phyloP scores from a whole-genome alignment of 2,888 invertebrate genomes.

The Netelia virgata region DNA sequence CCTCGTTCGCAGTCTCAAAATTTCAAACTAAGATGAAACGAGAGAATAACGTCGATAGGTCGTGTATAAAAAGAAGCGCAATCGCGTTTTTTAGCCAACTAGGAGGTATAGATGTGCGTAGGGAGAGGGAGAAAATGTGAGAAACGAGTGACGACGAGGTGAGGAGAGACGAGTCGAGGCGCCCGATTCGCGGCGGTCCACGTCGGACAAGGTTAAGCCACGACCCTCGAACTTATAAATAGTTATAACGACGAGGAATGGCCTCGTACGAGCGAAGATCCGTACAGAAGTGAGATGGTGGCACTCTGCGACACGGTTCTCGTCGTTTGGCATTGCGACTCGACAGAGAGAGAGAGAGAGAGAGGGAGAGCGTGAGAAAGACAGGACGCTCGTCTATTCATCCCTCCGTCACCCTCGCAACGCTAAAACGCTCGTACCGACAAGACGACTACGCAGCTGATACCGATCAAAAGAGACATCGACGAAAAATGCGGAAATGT shows the following conservation, averaged over 20 bases:
- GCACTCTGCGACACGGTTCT: neutral
- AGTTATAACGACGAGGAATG: conserved; percentile 72
- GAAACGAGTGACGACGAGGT: conserved; percentile 70
- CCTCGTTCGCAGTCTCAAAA: conserved; percentile 2
- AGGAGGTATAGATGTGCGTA: conserved; percentile 23
- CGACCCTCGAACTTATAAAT: conserved; percentile 83
- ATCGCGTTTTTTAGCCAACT: neutral
- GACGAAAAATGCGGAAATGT: neutral
- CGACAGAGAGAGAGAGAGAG: conserved; percentile 1
- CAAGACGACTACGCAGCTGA: neutral
- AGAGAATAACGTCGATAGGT: neutral
- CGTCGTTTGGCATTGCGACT: conserved; percentile 3
- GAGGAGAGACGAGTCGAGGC: conserved; percentile 41
- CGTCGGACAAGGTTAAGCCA: conserved; percentile 82
- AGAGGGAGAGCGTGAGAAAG: neutral
- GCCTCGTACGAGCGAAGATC: conserved; percentile 52
- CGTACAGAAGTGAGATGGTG: conserved; percentile 9
- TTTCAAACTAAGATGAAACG: neutral
- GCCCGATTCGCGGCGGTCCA: conserved; percentile 72
- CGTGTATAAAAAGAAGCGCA: neutral
- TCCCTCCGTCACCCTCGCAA: neutral
- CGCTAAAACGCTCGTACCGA: too few species aligned
- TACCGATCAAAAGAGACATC: neutral
- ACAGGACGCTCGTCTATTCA: neutral
- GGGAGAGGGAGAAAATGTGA: conserved; percentile 49